Base-by-base conservation (phyloP, 2,113 vertebrate species). In the Pantherophis guttatus region DNA sequence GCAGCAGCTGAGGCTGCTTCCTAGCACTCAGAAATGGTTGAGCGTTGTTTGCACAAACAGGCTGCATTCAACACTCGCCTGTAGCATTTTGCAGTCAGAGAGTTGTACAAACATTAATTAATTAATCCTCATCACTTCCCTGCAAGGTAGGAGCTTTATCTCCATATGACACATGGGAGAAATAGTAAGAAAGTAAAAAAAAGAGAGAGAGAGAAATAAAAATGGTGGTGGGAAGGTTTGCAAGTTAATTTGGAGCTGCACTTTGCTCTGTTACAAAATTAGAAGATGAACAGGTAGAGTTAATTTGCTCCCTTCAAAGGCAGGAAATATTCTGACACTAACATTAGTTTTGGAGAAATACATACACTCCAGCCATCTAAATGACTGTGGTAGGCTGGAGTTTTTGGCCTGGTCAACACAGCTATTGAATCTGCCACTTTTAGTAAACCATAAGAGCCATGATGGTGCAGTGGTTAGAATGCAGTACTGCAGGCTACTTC, bases 51-150 rank as follows among this genome's bases (percentile, higher is more conserved):
- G 95, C 96, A 94, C 96, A 93, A 96, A 95, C 96, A 94, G 96
- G 95, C 93, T 96, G 94, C 94, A 96, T 94, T 95, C 96, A 91
- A 94, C 94, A 96, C 94, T 96, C 94, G 15, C n/a, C 70, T 8
- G 95, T 91, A 95, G 87, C 0, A 0, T 93, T 96, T 97, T 97
- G 96, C 97, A 97, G 96, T 95, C 95, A 97, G 95, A 95, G 94
- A 57, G 0, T 95, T 95, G 95, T 96, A 96, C 96, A 97, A 97
- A 96, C 96, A 96, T 91, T 95, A 96, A 97, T 96, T 96, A 97
- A 97, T 96, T 96, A 97, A 96, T 96, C 95, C 94, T 95, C 94
- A 93, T 95, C 96, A 96, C 96, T 96, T 96, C 96, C 97, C 96
- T 96, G 95, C 94, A 94, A 96, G 96, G 95, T 96, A 94, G 95